Evolutionary conservation across 2,888 invertebrate species (phyloP), one percentile per base, ranked within the genome.

Genomic region (Adelognathus sp.): DNA sequence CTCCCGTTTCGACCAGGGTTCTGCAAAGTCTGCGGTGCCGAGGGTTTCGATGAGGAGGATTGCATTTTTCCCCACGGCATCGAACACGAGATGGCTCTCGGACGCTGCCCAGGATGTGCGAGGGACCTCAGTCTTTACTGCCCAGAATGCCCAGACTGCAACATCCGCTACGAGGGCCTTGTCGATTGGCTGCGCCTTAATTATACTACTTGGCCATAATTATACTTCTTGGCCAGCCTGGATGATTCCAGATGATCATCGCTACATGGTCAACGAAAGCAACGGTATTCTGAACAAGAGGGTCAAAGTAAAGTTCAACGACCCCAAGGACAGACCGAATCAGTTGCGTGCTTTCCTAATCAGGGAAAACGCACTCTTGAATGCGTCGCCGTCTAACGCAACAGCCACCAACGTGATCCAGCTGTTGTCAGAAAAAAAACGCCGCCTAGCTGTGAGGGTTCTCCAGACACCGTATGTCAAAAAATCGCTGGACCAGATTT

Each of bases 31-130:
- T 70, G 76, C 18, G 70, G 70, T 0, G 71, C 76, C 0, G 58
- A 76, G 1, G 58, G 61, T 0, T 63, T 63, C n/a, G 71, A 78
- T 27, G 24, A 27, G 0, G 39, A 7, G 0, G 78, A 78, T 4
- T 78, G 73, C 7, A 72, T 70, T 0, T 78, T 70, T 16, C 78
- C 78, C 0, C 79, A 70, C 16, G 71, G 74, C 6, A 24, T 79
- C 1, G 78, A 79, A 5, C 69, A 78, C 9, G 78, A 74, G 21
- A n/a, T 27, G 27, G 58, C 73, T 5, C 50, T 74, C 5, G 46
- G 60, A 21, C 16, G 74, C 0, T 79, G 74, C 50, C 9, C 58
- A 6, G 79, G 75, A 5, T 75, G 79, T 46, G 1, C 36, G 0
- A 4, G 44, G 1, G 71, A 70, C 1, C 2, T 41, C 3, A 31